phyloP scores from a whole-genome alignment of 2,113 vertebrate genomes.

The Oriolus oriolus region DNA sequence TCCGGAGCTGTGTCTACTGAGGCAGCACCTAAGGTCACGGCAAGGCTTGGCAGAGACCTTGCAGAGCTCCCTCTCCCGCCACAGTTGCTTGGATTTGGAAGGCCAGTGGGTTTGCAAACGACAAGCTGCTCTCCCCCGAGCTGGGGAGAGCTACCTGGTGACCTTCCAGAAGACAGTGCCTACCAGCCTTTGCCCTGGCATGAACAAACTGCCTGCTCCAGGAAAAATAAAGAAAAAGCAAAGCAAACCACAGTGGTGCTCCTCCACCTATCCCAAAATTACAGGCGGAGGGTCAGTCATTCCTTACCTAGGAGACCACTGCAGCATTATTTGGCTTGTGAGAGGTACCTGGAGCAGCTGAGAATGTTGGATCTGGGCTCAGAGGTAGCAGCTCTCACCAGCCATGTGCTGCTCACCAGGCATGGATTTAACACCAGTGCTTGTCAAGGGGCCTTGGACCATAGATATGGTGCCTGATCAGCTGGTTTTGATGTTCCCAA shows the following conservation, averaged over 20 bases:
- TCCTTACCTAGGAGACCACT: background rate
- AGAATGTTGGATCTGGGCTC: background rate
- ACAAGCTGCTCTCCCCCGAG: background rate
- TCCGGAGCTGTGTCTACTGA: constrained; percentile 20
- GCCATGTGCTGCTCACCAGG: background rate
- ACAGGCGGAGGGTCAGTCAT: fast-evolving
- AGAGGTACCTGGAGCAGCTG: background rate
- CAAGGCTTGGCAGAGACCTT: constrained; percentile 35
- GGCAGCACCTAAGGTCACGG: constrained; percentile 61
- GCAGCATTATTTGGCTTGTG: background rate
- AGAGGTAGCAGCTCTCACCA: background rate
- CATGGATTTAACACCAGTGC: background rate
- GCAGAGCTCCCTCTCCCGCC: background rate
- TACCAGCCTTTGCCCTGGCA: background rate
- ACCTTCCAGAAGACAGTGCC: constrained; percentile 27
- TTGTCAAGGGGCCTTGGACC: background rate
- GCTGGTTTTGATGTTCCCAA: background rate
- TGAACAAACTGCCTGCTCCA: background rate
- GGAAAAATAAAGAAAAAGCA: background rate
- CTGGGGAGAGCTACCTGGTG: background rate
- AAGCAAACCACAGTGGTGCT: background rate
- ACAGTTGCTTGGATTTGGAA: background rate
- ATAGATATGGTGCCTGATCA: background rate
- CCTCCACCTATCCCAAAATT: background rate
- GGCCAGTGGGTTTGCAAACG: background rate